A percentile compares a stretch with the other conserved stretches of the same genome.
phyloP scores from a whole-genome alignment of 2,888 invertebrate genomes.

The Hemaris fuciformis region DNA sequence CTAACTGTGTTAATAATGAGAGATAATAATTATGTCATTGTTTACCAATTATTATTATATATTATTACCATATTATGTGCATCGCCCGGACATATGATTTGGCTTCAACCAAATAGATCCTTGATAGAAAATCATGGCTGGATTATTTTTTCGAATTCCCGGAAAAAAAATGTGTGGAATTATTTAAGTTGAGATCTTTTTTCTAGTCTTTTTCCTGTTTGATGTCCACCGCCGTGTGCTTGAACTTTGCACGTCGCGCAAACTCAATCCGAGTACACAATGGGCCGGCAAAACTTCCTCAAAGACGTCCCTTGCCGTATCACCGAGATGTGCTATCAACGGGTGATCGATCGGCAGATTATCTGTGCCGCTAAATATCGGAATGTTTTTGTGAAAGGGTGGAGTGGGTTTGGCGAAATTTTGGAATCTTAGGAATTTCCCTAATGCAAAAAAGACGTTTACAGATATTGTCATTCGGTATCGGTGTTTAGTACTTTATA shows the following conservation, averaged over 20 bases:
- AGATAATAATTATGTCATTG: no score
- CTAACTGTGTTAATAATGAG: no score
- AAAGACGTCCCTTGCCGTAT: neutral
- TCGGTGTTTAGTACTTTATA: no score
- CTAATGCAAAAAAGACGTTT: neutral
- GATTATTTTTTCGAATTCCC: no score
- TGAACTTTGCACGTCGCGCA: neutral
- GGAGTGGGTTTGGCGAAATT: neutral
- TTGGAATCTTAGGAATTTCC: neutral
- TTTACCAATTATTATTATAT: no score
- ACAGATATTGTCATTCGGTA: no score
- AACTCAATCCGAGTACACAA: neutral
- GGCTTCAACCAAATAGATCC: no score
- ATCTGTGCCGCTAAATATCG: neutral
- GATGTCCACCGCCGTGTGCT: neutral
- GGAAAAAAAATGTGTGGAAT: neutral
- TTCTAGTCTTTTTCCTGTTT: neutral
- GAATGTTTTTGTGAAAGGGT: neutral
- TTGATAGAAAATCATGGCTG: no score
- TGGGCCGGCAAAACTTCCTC: neutral
- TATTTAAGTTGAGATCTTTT: neutral
- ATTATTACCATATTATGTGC: no score
- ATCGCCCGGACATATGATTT: no score
- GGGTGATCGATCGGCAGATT: slow-evolving; percentile 10
- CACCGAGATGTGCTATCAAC: neutral